Evolutionary conservation across 2,113 vertebrate genomes (phyloP), one percentile per base, ranked within the genome.

Genomic region (Apus apus): DNA sequence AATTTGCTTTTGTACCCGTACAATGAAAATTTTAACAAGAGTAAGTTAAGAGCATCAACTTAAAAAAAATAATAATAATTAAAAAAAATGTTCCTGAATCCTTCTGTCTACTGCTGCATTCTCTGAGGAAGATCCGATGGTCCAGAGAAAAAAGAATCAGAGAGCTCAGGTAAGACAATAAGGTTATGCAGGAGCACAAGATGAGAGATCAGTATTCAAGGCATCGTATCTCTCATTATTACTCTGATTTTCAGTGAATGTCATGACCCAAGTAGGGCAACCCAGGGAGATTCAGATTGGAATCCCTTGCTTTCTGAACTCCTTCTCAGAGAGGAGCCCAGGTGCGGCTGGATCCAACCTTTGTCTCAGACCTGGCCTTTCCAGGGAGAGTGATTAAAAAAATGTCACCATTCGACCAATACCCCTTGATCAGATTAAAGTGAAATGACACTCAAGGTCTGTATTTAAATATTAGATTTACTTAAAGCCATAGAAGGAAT

Each of bases 41-140:
- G 22, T 2, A 5, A 87, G 7, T 15, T 26, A 85, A 61, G 25
- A 64, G 46, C 5, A 56, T n/a, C 8, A 76, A 43, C 48, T 38
- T 2, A 0, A 34, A 70, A 40, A 43, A 43, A 50, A 25, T 2
- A 43, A 43, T n/a, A n/a, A n/a, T n/a, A 50, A 25, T 2, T 32
- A 70, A 40, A 43, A 43, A 50, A 25, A 3, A 4, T 30, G 4
- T 43, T 43, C 6, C 9, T 13, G 13, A 60, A 83, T 61, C 30
- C 25, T 87, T 66, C 29, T 68, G 3, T 19, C 38, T 75, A 4
- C 29, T 38, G 21, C 12, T 68, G 11, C 29, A 77, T 87, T 40
- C 17, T 76, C 60, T 38, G 26, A 74, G 46, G 46, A 77, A 85
- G 46, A 34, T 30, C 6, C 17, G 8, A 23, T 75, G 19, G 14